These are phyloP conservation scores for Operophtera brumata DNA, from an alignment of 2,888 invertebrate species.

Conservation along the genomic window DNA sequence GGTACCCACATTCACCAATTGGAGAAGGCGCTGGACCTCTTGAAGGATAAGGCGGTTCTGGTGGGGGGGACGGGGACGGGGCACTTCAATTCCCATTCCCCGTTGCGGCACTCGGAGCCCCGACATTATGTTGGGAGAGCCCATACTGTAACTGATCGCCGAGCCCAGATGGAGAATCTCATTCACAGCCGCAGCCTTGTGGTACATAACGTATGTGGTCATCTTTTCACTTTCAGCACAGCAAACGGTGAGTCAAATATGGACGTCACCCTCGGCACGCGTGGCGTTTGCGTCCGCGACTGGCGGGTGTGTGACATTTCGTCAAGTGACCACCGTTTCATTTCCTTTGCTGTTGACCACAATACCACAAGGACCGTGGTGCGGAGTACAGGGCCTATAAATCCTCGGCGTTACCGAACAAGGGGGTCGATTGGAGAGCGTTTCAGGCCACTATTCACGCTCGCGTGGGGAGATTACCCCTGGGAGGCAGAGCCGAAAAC, in stretches of 20 bases:
- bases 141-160: background rate
- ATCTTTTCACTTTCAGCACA: constrained; percentile 25
- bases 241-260: constrained; percentile 35
- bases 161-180: background rate
- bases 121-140: constrained; percentile 1
- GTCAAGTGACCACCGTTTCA: background rate
- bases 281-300: background rate
- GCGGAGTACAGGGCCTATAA: background rate
- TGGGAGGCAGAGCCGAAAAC: background rate
- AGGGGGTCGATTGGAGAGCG: background rate
- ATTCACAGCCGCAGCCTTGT: background rate
- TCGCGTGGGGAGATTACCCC: background rate
- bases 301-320: constrained; percentile 23
- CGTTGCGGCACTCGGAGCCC: constrained; percentile 2
- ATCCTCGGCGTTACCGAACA: background rate
- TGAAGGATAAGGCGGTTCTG: background rate
- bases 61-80: too few relatives aligned
- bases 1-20: constrained; percentile 2
- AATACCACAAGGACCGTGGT: background rate
- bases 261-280: constrained; percentile 28
- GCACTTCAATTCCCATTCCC: background rate
- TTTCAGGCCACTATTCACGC: background rate
- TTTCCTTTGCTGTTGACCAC: background rate
- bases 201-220: background rate
- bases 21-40: constrained; percentile 2